Conservation (phyloP, 2,888 invertebrate species). For the Scaptomyza flava region DNA sequence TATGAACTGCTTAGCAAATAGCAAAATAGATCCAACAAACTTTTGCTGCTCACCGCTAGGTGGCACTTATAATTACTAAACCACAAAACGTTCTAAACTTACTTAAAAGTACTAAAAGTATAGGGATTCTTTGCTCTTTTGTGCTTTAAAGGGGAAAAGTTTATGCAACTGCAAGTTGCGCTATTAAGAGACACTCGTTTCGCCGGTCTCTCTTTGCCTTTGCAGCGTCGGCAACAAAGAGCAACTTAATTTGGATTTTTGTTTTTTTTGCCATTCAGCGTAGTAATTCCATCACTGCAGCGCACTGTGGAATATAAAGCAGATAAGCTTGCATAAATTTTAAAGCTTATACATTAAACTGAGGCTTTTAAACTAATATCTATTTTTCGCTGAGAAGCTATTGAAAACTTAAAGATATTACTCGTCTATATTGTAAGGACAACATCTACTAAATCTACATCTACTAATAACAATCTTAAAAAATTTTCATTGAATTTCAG, state of each 20-base stretch:
- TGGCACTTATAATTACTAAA: neutral
- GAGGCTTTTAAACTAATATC: neutral
- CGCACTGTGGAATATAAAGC: conserved; percentile 24
- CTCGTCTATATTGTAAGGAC: neutral
- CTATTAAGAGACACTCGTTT: conserved; percentile 21
- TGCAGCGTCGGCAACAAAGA: conserved; percentile 34
- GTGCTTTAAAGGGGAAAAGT: conserved; percentile 16
- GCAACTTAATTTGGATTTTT: conserved; percentile 7
- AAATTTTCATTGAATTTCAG: neutral
- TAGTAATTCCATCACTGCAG: conserved; percentile 47
- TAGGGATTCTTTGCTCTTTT: neutral
- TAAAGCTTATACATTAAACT: too few relatives aligned
- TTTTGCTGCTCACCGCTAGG: neutral
- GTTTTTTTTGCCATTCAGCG: conserved; percentile 38
- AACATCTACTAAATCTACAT: too few relatives aligned
- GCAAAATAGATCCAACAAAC: neutral
- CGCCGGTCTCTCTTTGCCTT: conserved; percentile 30
- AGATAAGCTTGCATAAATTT: neutral
- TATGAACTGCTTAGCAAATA: neutral
- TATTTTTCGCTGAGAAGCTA: neutral
- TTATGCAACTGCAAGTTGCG: conserved; percentile 25
- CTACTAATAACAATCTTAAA: neutral
- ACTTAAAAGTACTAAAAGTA: neutral
- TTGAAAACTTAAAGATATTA: neutral
- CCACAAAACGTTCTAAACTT: neutral